Evolutionary conservation across 2,888 invertebrate genomes (phyloP).

Genomic region (Agelastica alni): DNA sequence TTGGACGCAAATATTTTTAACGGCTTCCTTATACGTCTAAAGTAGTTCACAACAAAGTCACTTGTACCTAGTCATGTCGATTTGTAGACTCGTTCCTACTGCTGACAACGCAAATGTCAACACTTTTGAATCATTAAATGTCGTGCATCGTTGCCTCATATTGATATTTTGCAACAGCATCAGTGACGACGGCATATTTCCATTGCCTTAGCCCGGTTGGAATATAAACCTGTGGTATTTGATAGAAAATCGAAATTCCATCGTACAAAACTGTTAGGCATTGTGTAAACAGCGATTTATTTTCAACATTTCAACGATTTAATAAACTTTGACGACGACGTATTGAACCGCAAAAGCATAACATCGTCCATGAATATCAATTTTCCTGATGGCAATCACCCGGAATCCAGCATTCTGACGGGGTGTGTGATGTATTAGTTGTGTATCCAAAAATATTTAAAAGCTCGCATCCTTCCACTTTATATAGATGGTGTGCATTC

Average conservation of each 20-base stretch:
- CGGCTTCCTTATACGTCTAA: too few relatives aligned
- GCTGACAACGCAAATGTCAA: too few relatives aligned
- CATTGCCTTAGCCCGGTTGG: too few relatives aligned
- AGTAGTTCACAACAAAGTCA: too few relatives aligned
- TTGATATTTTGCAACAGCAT: too few relatives aligned
- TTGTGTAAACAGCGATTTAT: conserved; percentile 28
- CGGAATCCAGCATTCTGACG: conserved; percentile 14
- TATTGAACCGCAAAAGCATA: conserved; percentile 17
- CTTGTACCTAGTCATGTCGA: too few relatives aligned
- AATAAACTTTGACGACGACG: conserved; percentile 4
- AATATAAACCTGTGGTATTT: too few relatives aligned
- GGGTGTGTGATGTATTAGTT: conserved; percentile 23
- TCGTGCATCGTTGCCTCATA: too few relatives aligned
- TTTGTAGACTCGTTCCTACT: too few relatives aligned
- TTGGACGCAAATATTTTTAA: too few relatives aligned
- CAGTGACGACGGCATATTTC: too few relatives aligned
- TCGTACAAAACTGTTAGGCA: conserved; percentile 22
- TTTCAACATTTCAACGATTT: conserved; percentile 27
- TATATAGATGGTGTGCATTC: neutral
- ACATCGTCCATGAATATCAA: conserved; percentile 17
- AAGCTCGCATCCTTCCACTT: conserved; percentile 8
- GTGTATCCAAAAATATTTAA: conserved; percentile 23
- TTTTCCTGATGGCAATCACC: conserved; percentile 22
- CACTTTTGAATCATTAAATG: too few relatives aligned
- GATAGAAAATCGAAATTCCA: conserved; percentile 15